Evolutionary conservation across 2,888 invertebrate genomes (phyloP).

Genomic region (Acrocyrtus sp.): DNA sequence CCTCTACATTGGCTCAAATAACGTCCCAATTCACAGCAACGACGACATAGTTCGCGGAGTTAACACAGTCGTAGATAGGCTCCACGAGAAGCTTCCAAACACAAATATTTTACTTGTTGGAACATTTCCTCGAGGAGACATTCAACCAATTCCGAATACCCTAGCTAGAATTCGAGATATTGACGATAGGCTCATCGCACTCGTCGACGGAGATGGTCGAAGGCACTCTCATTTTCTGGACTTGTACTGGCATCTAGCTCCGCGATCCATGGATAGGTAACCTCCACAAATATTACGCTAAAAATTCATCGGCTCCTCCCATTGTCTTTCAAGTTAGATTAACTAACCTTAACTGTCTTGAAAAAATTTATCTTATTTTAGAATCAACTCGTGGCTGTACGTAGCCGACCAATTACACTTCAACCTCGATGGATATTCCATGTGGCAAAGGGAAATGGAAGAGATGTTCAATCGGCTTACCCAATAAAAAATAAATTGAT

Average conservation of each 20-base stretch:
- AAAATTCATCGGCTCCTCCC: too few species aligned
- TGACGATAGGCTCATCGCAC: neutral
- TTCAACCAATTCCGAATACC: neutral
- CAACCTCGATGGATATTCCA: constrained; percentile 33
- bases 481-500: too few species aligned
- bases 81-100: constrained; percentile 33
- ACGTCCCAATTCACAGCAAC: constrained; percentile 18
- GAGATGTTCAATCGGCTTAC: too few species aligned
- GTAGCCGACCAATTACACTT: constrained; percentile 42
- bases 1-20: constrained; percentile 40
- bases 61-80: constrained; percentile 4
- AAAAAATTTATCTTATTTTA: too few species aligned
- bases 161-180: constrained; percentile 36
- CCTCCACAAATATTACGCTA: too few species aligned
- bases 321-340: too few species aligned
- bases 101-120: constrained; percentile 23
- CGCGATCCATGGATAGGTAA: constrained; percentile 11
- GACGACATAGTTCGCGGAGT: constrained; percentile 39
- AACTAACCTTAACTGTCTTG: too few species aligned
- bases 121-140: constrained; percentile 31
- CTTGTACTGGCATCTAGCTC: constrained; percentile 28
- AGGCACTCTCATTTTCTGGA: constrained; percentile 24
- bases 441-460: constrained; percentile 44
- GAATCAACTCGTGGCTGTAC: constrained; percentile 30
- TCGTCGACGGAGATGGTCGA: constrained; percentile 16